Conservation (phyloP, 2,113 vertebrate genomes). For the Todiramphus saurophagus region DNA sequence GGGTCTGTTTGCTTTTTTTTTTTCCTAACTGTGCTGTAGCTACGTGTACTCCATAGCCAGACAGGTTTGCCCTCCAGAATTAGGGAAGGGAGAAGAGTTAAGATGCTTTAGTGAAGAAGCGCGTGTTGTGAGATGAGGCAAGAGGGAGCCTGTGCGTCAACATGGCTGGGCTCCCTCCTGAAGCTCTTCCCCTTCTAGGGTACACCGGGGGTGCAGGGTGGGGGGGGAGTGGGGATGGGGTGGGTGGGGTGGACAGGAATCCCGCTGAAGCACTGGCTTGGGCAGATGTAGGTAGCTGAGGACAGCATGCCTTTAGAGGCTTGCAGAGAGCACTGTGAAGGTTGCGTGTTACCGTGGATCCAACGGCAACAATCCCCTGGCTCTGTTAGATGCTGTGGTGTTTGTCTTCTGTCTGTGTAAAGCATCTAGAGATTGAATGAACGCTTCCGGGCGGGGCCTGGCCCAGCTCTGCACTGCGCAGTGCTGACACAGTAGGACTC, state of each 20-base stretch:
- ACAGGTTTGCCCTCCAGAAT: background rate
- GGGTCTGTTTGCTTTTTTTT: too few species aligned
- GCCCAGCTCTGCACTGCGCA: background rate
- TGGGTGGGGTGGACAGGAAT: too few species aligned
- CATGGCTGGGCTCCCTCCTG: background rate
- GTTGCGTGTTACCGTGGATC: rapidly evolving
- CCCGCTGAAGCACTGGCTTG: rapidly evolving
- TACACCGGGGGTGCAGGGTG: background rate
- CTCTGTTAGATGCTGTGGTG: rapidly evolving
- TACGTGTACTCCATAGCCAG: rapidly evolving
- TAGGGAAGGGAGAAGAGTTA: background rate
- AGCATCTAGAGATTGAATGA: background rate
- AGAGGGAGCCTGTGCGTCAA: background rate
- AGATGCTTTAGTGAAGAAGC: background rate
- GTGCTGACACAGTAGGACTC: background rate
- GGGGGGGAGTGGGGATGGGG: too few species aligned
- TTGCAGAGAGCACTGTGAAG: background rate
- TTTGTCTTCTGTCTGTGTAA: background rate
- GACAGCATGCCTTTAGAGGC: background rate
- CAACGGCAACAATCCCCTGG: background rate
- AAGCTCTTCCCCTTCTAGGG: background rate
- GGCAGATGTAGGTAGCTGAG: background rate
- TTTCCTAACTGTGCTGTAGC: background rate
- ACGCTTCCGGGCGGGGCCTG: background rate
- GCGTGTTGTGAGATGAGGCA: background rate